Evolutionary conservation across 2,113 vertebrate species (phyloP).

Genomic region (Toxostoma redivivum): DNA sequence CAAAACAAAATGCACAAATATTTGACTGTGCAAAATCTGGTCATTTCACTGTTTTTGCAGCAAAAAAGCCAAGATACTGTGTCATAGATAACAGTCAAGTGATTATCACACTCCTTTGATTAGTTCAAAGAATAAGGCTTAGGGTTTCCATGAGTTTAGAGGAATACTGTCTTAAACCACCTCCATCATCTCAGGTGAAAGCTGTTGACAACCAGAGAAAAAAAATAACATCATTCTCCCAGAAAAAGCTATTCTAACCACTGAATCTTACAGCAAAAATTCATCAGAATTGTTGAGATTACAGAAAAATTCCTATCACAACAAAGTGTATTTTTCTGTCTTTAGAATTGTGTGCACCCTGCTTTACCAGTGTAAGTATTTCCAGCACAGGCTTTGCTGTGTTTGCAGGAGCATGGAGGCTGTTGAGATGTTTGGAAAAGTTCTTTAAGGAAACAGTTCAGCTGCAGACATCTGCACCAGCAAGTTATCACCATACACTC

Average conservation of each 20-base stretch:
- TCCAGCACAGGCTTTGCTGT: neutral
- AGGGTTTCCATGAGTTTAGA: neutral
- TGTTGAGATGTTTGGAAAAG: neutral
- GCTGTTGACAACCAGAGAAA: neutral
- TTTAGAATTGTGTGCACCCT: neutral
- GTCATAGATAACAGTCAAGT: neutral
- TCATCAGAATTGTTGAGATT: neutral
- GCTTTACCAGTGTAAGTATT: fast-evolving
- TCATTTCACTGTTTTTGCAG: neutral
- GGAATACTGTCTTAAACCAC: neutral
- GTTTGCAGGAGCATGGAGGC: neutral
- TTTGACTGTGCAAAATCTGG: neutral
- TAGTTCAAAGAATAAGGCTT: neutral
- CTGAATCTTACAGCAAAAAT: neutral
- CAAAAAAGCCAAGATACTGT: neutral
- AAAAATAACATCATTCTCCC: neutral
- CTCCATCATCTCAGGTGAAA: neutral
- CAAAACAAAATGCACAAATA: neutral
- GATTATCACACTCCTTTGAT: neutral
- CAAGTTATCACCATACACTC: neutral
- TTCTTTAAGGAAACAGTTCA: neutral
- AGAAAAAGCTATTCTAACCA: neutral
- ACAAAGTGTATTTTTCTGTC: neutral
- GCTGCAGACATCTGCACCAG: neutral
- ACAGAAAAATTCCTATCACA: neutral